Percentiles rank a stretch among this genome's conserved stretches.
Conservation (phyloP, 2,113 vertebrate species). For the Desmodus rotundus region DNA sequence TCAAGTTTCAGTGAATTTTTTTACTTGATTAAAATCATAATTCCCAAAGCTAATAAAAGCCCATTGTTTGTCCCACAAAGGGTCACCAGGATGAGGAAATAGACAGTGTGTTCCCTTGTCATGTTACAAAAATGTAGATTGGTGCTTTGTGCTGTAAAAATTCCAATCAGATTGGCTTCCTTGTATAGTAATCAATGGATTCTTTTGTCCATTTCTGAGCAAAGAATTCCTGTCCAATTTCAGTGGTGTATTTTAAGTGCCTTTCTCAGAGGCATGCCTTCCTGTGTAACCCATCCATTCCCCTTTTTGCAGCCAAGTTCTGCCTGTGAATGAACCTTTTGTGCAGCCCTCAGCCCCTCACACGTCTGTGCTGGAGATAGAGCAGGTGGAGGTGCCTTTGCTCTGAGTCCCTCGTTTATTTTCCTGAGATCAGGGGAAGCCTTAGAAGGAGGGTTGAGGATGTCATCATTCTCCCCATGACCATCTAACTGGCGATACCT, state of each 20-base stretch:
- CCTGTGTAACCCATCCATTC: not conserved
- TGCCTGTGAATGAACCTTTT: not conserved
- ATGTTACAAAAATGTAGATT: not conserved
- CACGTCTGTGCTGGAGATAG: fast-evolving
- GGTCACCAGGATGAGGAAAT: not conserved
- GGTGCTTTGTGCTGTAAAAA: not conserved
- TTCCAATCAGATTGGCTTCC: slow-evolving; percentile 12
- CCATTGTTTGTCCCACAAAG: not conserved
- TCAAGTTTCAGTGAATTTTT: not conserved
- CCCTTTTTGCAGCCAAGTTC: not conserved
- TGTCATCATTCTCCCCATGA: not conserved
- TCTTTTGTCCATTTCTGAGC: not conserved
- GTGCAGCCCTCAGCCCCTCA: not conserved
- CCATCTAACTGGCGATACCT: fast-evolving
- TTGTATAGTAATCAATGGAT: slow-evolving; percentile 17
- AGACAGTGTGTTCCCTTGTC: not conserved
- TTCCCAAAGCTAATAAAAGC: not conserved
- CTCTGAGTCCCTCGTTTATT: not conserved
- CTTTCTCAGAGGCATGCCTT: not conserved
- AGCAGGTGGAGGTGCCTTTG: not conserved
- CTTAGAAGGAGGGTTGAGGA: not conserved
- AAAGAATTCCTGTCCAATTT: slow-evolving; percentile 12
- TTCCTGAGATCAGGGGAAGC: not conserved
- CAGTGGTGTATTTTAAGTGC: not conserved
- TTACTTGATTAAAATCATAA: not conserved